Percentiles rank a stretch among this genome's conserved stretches.
Evolutionary conservation across 2,113 vertebrate genomes (phyloP).

Genomic region (Scytalopus superciliaris): DNA sequence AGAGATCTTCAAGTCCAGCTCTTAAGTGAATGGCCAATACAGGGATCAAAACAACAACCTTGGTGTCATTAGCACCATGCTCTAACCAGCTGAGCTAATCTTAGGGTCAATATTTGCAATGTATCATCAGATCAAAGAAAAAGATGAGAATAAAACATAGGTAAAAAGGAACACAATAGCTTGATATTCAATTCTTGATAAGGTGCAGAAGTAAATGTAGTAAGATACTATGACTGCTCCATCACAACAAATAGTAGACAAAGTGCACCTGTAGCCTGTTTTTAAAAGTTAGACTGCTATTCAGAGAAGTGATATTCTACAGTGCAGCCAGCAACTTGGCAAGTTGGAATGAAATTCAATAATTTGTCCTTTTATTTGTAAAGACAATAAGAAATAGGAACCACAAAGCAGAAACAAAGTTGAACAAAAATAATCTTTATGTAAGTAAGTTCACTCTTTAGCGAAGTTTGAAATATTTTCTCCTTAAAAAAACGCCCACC

Average conservation of each 20-base stretch:
- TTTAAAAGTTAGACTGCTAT: constrained; percentile 12
- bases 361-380: neutral
- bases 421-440: neutral
- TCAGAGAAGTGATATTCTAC: neutral
- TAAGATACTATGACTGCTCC: neutral
- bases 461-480: neutral
- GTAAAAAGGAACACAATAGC: neutral
- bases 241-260: neutral
- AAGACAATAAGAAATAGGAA: neutral
- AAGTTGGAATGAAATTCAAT: constrained; percentile 9
- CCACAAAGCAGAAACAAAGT: neutral
- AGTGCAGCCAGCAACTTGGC: neutral
- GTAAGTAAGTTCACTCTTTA: neutral
- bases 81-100: neutral
- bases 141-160: neutral
- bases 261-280: neutral
- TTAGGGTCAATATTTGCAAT: neutral
- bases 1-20: neutral
- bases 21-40: neutral
- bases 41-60: neutral
- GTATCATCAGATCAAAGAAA: neutral
- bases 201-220: neutral
- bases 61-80: neutral
- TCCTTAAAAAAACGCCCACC: neutral
- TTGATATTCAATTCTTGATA: neutral